These are phyloP conservation scores for Barypeithes pellucidus DNA, from an alignment of 2,888 invertebrate species.

Conservation along the genomic window DNA sequence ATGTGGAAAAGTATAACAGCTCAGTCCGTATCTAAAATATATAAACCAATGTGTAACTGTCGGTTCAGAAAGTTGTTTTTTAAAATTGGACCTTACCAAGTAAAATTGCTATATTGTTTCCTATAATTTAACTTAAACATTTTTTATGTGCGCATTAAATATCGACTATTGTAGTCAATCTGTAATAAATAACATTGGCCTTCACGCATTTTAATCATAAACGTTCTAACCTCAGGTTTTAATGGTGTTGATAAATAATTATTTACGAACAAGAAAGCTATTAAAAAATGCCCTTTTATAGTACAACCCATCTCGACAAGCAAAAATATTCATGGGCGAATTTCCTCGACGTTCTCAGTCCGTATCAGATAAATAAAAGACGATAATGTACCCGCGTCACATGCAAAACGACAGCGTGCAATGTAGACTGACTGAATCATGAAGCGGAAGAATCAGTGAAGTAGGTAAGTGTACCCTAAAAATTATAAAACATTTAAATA, in stretches of 20 bases:
- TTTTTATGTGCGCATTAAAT: too few species aligned
- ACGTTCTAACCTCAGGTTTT: too few species aligned
- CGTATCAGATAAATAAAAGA: conserved; percentile 43
- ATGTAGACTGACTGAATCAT: conserved; percentile 17
- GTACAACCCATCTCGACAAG: background rate
- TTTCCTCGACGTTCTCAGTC: conserved; percentile 37
- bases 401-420: conserved; percentile 35
- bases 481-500: background rate
- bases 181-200: too few species aligned
- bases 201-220: too few species aligned
- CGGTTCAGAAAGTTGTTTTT: background rate
- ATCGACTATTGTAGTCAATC: too few species aligned
- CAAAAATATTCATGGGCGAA: conserved; percentile 40
- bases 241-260: too few species aligned
- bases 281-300: background rate
- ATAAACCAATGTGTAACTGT: background rate
- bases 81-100: too few species aligned
- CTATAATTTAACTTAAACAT: too few species aligned
- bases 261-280: background rate
- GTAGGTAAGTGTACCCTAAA: background rate
- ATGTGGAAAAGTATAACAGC: too few species aligned
- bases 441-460: conserved; percentile 4
- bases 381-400: conserved; percentile 39
- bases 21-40: too few species aligned
- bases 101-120: too few species aligned